A percentile compares a stretch with the other conserved stretches of the same genome.
Evolutionary conservation across 2,113 vertebrate species (phyloP).

Genomic region (Chrysemys picta): DNA sequence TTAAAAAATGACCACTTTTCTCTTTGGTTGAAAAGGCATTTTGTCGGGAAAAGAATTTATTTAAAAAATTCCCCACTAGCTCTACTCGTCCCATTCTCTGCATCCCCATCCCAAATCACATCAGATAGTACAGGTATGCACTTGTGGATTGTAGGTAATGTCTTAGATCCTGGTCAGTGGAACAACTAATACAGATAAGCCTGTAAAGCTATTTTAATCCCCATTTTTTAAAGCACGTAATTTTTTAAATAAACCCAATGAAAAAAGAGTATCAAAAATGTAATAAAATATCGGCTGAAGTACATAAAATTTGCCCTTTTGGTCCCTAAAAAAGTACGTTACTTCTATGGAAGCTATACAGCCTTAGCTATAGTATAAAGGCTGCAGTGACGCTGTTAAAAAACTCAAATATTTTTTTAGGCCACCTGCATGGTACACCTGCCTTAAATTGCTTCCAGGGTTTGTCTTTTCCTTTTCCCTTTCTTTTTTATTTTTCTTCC

Average conservation of each 20-base stretch:
- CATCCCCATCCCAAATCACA: neutral
- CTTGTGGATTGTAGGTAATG: neutral
- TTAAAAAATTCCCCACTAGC: neutral
- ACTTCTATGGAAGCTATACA: neutral
- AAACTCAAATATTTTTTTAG: neutral
- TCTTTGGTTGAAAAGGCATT: neutral
- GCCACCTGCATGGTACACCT: neutral
- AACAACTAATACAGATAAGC: neutral
- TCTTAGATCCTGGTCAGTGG: neutral
- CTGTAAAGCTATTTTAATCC: slow-evolving; percentile 40
- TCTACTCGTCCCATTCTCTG: slow-evolving; percentile 31
- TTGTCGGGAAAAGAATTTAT: neutral
- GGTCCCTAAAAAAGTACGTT: neutral
- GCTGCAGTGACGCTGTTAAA: neutral
- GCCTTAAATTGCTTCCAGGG: neutral
- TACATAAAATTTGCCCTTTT: neutral
- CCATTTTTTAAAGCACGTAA: slow-evolving; percentile 19
- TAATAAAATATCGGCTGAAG: neutral
- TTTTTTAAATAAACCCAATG: slow-evolving; percentile 12
- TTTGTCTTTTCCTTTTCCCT: no score
- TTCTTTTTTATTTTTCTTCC: no score
- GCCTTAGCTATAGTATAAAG: neutral
- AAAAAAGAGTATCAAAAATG: neutral
- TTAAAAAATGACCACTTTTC: fast-evolving
- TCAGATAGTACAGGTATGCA: no score